A percentile compares a stretch with the other conserved stretches of the same genome.
Evolutionary conservation across 2,888 invertebrate genomes (phyloP).

Genomic region (Agrochola circellaris): DNA sequence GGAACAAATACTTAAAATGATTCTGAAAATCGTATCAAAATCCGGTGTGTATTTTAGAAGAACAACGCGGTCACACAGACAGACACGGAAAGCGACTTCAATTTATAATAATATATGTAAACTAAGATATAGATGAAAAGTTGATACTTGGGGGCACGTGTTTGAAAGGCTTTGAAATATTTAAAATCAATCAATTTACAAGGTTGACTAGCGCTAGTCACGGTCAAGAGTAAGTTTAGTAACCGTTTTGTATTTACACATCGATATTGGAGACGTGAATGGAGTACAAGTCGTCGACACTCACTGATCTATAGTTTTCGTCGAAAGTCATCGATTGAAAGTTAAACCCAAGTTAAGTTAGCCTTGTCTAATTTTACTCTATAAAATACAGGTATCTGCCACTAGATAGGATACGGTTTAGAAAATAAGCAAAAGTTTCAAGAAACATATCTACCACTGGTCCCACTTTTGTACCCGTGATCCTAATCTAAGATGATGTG

Average conservation of each 20-base stretch:
- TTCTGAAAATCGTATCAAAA: neutral
- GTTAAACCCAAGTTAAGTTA: no score
- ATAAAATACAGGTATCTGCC: no score
- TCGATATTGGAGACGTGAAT: conserved; percentile 13
- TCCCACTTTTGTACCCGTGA: neutral
- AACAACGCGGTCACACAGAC: neutral
- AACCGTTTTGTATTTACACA: conserved; percentile 30
- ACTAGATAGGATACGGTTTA: no score
- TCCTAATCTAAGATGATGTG: neutral
- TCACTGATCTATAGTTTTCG: conserved; percentile 2
- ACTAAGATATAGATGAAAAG: neutral
- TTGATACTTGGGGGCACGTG: neutral
- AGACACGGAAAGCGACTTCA: neutral
- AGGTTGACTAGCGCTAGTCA: conserved; percentile 24
- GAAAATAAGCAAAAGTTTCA: neutral
- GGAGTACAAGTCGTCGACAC: conserved; percentile 26
- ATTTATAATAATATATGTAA: neutral
- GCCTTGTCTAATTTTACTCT: neutral
- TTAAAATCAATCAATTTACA: conserved; percentile 27
- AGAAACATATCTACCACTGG: neutral
- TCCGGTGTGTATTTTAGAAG: neutral
- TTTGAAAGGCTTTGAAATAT: conserved; percentile 38
- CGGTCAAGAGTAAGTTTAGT: conserved; percentile 51
- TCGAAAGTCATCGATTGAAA: neutral
- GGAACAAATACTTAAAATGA: neutral